phyloP scores from a whole-genome alignment of 2,888 invertebrate genomes.

The Harpalus rufipes region DNA sequence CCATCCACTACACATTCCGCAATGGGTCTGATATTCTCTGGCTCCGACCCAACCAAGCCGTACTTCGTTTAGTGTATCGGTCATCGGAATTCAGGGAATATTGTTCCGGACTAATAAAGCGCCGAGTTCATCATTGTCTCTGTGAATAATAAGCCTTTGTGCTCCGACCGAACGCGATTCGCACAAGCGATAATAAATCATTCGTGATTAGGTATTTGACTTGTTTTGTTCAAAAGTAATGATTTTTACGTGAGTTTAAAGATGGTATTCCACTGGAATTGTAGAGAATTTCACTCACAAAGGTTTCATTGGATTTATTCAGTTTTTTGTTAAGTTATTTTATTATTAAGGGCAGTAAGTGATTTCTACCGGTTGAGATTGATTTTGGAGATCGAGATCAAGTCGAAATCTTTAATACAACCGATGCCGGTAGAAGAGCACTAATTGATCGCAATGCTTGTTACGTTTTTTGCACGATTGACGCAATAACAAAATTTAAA shows the following conservation, averaged over 20 bases:
- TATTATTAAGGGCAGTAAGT: no score
- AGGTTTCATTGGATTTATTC: no score
- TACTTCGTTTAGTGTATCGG: constrained; percentile 43
- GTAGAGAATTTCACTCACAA: neutral
- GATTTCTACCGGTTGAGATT: no score
- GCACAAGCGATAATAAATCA: constrained; percentile 47
- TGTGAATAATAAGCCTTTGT: constrained; percentile 58
- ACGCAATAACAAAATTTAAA: no score
- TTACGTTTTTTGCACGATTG: no score
- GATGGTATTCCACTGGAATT: constrained; percentile 4
- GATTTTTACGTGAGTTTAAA: constrained; percentile 31
- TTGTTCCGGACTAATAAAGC: constrained; percentile 61
- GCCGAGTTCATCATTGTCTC: constrained; percentile 64
- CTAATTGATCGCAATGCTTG: no score
- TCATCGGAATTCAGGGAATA: constrained; percentile 61
- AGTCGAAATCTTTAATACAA: no score
- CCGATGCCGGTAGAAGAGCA: no score
- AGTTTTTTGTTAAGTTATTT: neutral
- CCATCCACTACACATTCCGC: constrained; percentile 5
- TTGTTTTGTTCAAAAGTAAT: constrained; percentile 41
- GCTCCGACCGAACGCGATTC: constrained; percentile 29
- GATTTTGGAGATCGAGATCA: no score
- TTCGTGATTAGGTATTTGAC: constrained; percentile 46
- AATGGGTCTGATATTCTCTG: neutral
- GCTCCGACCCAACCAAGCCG: constrained; percentile 23